These are phyloP conservation scores for Chironomus tentans DNA, from an alignment of 2,888 invertebrate genomes.

Conservation along the genomic window DNA sequence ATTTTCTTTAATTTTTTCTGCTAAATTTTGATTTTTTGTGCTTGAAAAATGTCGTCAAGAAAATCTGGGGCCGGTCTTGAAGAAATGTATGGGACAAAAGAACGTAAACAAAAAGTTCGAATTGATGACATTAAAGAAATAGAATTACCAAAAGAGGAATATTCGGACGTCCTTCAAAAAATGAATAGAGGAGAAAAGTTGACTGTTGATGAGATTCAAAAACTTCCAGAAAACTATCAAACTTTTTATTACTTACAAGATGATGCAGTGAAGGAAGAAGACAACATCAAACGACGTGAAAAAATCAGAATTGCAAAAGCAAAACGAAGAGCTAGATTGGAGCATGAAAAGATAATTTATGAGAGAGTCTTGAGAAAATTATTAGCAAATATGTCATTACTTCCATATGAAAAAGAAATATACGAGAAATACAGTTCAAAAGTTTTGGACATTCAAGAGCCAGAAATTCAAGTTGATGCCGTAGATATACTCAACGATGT, in stretches of 20 bases:
- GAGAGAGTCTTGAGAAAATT: not conserved
- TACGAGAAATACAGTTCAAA: not conserved
- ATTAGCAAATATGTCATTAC: not conserved
- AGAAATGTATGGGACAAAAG: not conserved
- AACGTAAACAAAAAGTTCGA: not conserved
- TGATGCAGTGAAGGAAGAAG: not conserved
- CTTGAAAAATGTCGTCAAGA: not conserved
- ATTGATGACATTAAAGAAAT: not conserved
- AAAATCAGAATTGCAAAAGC: not conserved
- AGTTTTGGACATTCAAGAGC: not conserved
- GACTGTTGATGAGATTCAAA: not conserved
- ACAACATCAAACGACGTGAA: not conserved
- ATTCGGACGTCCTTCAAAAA: not conserved
- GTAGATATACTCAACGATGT: conserved; percentile 4
- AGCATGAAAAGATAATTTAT: not conserved
- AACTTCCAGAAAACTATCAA: not conserved
- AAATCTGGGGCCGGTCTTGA: not conserved
- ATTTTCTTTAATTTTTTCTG: not conserved
- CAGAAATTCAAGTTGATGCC: not conserved
- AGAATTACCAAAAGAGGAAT: not conserved
- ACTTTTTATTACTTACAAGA: not conserved
- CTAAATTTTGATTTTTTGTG: not conserved
- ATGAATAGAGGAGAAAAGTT: not conserved
- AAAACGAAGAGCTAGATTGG: not conserved
- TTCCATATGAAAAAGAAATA: not conserved